phyloP scores from a whole-genome alignment of 23 tunicate genomes.

The Clavelina lepadiformis region DNA sequence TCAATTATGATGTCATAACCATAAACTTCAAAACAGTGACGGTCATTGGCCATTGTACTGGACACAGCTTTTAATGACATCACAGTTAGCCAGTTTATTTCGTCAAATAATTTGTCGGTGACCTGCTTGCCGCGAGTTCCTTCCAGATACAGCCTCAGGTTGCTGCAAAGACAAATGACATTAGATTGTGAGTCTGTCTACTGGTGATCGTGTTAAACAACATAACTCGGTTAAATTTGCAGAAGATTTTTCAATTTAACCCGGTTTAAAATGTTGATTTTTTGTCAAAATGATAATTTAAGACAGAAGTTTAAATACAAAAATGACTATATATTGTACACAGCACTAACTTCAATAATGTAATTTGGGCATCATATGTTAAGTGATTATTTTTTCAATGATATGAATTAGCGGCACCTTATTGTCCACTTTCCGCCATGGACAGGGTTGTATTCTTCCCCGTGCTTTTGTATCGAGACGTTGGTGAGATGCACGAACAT shows the following conservation, averaged over 20 bases:
- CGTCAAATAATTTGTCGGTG: conserved; percentile 96
- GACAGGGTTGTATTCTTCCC: conserved; percentile 95
- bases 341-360: too few relatives aligned
- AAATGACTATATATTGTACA: too few relatives aligned
- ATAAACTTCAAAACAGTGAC: conserved; percentile 98
- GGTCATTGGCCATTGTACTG: conserved; percentile 91
- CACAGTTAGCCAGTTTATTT: conserved; percentile 92
- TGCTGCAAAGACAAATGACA: conserved; percentile 35
- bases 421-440: conserved; percentile 99
- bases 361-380: too few relatives aligned
- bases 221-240: too few relatives aligned
- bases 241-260: too few relatives aligned
- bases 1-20: conserved; percentile 98
- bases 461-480: conserved; percentile 98
- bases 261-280: too few relatives aligned
- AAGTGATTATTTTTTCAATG: too few relatives aligned
- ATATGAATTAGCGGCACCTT: too few relatives aligned
- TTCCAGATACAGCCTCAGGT: conserved; percentile 88
- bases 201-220: too few relatives aligned
- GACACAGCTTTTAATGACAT: conserved; percentile 96
- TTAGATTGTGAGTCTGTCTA: too few relatives aligned
- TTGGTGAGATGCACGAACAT: conserved; percentile 99
- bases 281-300: too few relatives aligned
- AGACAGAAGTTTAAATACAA: too few relatives aligned
- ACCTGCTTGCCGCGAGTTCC: conserved; percentile 88